Percentiles rank a stretch among this genome's conserved stretches.
These are phyloP conservation scores for Cryptocephalus primarius DNA, from an alignment of 2,888 invertebrate genomes.

Conservation along the genomic window DNA sequence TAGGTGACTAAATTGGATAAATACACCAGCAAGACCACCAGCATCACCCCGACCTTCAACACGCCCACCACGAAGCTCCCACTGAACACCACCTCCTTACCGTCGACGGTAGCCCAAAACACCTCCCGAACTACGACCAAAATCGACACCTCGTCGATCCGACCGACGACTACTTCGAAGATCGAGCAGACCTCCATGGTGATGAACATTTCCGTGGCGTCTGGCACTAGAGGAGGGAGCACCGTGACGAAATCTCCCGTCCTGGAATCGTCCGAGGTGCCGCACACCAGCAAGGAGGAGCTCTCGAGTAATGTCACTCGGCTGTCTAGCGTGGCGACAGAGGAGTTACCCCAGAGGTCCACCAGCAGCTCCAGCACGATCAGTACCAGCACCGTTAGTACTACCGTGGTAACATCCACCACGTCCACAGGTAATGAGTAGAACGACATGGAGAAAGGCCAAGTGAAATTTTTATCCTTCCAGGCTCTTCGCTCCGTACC, in stretches of 20 bases:
- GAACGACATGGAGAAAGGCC: too few species aligned
- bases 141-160: background rate
- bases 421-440: background rate
- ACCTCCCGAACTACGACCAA: background rate
- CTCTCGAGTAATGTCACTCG: conserved; percentile 13
- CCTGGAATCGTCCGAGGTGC: conserved; percentile 37
- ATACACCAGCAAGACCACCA: conserved; percentile 17
- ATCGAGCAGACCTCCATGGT: conserved; percentile 1
- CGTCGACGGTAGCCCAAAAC: background rate
- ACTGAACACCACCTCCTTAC: background rate
- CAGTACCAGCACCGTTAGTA: too few species aligned
- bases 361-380: conserved; percentile 1
- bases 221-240: background rate
- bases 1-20: conserved; percentile 27
- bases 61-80: conserved; percentile 5
- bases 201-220: background rate
- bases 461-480: too few species aligned
- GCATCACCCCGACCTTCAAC: conserved; percentile 20
- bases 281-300: conserved; percentile 24
- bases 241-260: conserved; percentile 5
- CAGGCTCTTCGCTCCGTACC: background rate
- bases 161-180: conserved; percentile 5
- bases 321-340: conserved; percentile 34
- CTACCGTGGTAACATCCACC: too few species aligned
- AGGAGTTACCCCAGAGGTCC: conserved; percentile 28